Percentiles rank a stretch among this genome's conserved stretches.
Conservation (phyloP, 2,888 invertebrate genomes). For the Tetanocera ferruginea region DNA sequence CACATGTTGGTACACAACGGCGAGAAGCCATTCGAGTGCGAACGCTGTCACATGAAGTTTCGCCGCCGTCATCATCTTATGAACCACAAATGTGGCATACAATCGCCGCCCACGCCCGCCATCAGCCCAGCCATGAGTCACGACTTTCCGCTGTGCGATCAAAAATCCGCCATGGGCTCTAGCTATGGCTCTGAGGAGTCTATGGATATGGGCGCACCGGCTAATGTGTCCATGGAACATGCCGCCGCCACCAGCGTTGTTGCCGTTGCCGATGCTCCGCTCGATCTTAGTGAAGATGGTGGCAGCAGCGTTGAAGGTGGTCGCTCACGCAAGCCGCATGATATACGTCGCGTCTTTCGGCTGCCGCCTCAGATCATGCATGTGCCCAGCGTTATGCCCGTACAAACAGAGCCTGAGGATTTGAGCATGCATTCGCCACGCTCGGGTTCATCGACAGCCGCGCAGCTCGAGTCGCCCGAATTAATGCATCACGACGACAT, state of each 20-base stretch:
- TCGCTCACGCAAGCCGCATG: conserved; percentile 70
- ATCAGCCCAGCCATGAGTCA: conserved; percentile 65
- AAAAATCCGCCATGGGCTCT: conserved; percentile 64
- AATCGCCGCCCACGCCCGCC: conserved; percentile 66
- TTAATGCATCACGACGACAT: conserved; percentile 69
- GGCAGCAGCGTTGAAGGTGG: conserved; percentile 57
- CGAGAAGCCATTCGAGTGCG: conserved; percentile 89
- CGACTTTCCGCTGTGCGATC: conserved; percentile 62
- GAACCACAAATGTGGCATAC: conserved; percentile 83
- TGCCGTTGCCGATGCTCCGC: conserved; percentile 65
- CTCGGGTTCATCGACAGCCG: conserved; percentile 11
- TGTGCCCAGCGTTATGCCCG: conserved; percentile 73
- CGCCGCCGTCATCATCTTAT: conserved; percentile 87
- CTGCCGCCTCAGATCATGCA: conserved; percentile 69
- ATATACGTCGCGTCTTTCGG: conserved; percentile 72
- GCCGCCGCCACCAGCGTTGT: conserved; percentile 54
- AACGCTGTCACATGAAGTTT: conserved; percentile 83
- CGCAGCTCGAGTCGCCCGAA: conserved; percentile 46
- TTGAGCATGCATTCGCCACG: conserved; percentile 78
- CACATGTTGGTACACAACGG: conserved; percentile 91
- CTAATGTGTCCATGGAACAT: conserved; percentile 22
- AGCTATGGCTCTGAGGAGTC: conserved; percentile 67
- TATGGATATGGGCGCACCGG: conserved; percentile 53
- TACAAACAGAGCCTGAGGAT: conserved; percentile 93
- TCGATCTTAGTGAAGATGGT: conserved; percentile 70